Evolutionary conservation across 2,888 invertebrate species (phyloP).

Genomic region (Volucella bombylans): DNA sequence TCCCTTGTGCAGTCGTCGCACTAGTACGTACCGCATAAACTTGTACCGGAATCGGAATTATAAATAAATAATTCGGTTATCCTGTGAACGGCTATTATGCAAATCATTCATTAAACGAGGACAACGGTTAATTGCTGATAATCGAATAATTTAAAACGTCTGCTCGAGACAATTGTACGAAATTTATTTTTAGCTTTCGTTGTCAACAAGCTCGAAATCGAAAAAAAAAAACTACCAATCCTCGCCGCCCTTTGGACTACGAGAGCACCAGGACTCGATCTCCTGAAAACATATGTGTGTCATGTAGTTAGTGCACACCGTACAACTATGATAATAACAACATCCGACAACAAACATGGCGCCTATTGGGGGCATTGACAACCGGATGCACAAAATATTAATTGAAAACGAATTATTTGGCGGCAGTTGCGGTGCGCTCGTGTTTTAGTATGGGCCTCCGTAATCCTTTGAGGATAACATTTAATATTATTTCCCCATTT

Average conservation of each 20-base stretch:
- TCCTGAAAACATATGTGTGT: constrained; percentile 21
- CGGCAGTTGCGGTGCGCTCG: constrained; percentile 18
- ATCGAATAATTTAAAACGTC: constrained; percentile 68
- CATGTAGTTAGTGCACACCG: constrained; percentile 17
- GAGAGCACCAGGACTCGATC: background rate
- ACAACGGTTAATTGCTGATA: constrained; percentile 66
- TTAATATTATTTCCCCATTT: constrained; percentile 45
- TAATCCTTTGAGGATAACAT: constrained; percentile 57
- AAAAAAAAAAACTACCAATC: background rate
- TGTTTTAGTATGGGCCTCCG: constrained; percentile 7
- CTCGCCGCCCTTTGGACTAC: background rate
- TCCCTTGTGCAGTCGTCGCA: background rate
- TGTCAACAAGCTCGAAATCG: constrained; percentile 35
- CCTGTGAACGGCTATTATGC: constrained; percentile 64
- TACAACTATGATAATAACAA: too few relatives aligned
- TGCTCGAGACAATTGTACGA: constrained; percentile 55
- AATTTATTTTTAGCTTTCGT: constrained; percentile 30
- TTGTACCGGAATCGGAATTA: constrained; percentile 44
- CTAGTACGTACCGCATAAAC: constrained; percentile 13
- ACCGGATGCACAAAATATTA: constrained; percentile 50
- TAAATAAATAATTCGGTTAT: constrained; percentile 65
- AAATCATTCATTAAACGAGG: constrained; percentile 62
- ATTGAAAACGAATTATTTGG: constrained; percentile 52
- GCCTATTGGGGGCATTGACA: constrained; percentile 25
- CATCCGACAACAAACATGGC: background rate